Evolutionary conservation across 2,797 vertebrate genomes (phyloP), one percentile per base, ranked within the genome.

Genomic region (Gymnopithys bicolor): DNA sequence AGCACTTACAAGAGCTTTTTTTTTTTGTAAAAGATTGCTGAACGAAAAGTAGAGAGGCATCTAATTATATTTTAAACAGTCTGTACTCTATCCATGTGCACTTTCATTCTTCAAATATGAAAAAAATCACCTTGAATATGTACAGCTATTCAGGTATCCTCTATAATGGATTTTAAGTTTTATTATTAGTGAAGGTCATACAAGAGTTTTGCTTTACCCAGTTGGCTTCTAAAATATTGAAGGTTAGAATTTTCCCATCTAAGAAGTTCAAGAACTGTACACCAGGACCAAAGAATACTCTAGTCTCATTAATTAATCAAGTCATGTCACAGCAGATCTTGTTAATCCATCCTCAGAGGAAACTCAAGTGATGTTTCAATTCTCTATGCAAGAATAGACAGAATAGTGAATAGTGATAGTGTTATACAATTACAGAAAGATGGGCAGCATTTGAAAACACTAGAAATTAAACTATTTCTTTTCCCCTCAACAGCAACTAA

Each of bases 271-370:
- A 96, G 95, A 96, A 96, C 94, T 96, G 89, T 84, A 91, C 94
- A 93, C 48, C 51, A 94, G 93, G 91, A 96, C 87, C 88, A 93
- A 96, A 95, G 80, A 97, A 97, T 96, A 84, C 94, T 96, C 93
- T 59, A 86, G 90, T 87, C 97, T 97, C 96, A 97, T 97, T 97
- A 98, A 96, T 98, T 97, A 97, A 96, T 97, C 96, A 97, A 96
- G 91, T 94, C 93, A 94, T 96, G 96, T 96, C 96, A 97, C 76
- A 97, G 78, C 88, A 94, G 91, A 97, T 97, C 97, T 97, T 97
- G 96, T 97, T 97, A 97, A 97, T 97, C 95, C 95, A 96, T 91
- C 95, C 94, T 97, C 80, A 89, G 97, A 97, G 97, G 89, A 96
- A 97, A 96, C 92, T 90, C 79, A 21, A 96, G 89, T 97, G 95